phyloP scores from a whole-genome alignment of 2,797 vertebrate species.

The Momotus momota region DNA sequence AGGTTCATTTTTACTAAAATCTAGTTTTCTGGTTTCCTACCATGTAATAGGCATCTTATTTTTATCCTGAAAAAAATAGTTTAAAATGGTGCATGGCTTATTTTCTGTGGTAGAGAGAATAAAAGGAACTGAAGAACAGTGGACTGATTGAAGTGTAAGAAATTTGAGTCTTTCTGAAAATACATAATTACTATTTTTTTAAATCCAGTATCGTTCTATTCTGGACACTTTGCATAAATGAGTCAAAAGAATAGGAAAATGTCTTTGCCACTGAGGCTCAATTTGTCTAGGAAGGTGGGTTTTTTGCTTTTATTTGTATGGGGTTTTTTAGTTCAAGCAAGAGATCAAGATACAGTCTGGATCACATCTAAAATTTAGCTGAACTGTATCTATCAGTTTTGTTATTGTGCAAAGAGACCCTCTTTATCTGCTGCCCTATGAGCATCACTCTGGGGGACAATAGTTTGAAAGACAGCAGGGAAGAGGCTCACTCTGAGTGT shows the following conservation, averaged over 20 bases:
- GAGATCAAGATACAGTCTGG: neutral
- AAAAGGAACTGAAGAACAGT: neutral
- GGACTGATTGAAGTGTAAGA: neutral
- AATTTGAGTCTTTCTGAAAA: neutral
- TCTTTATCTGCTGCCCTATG: neutral
- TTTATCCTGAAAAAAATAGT: neutral
- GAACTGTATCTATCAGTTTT: neutral
- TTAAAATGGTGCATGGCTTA: neutral
- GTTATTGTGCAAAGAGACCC: neutral
- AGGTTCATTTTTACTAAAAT: neutral
- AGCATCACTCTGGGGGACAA: neutral
- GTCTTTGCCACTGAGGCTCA: neutral
- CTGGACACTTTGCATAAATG: neutral
- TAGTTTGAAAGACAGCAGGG: neutral
- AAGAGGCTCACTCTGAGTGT: neutral
- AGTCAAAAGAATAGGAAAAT: neutral
- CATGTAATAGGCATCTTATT: neutral
- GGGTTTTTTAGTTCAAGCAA: neutral
- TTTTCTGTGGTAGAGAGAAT: neutral
- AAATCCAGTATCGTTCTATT: neutral
- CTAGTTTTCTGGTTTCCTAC: neutral
- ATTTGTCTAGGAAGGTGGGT: neutral
- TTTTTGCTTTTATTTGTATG: neutral
- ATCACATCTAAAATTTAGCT: neutral
- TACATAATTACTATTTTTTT: fast-evolving